Conservation (phyloP, 2,888 invertebrate genomes). For the Cataglyphis cursor region DNA sequence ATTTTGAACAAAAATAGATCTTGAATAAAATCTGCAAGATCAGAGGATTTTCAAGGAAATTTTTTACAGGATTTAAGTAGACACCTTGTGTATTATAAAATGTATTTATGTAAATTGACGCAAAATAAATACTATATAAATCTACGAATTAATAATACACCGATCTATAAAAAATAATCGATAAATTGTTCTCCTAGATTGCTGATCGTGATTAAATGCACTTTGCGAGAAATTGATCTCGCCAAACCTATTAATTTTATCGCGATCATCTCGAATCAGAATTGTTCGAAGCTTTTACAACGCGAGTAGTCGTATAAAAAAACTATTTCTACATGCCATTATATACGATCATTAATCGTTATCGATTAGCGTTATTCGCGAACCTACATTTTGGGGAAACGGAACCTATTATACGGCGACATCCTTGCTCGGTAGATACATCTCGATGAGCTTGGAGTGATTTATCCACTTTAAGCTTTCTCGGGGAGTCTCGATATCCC, state of each 20-base stretch:
- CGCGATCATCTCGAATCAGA: background rate
- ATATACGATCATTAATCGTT: slow-evolving; percentile 6
- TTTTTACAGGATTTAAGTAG: too few relatives aligned
- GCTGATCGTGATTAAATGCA: background rate
- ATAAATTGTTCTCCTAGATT: background rate
- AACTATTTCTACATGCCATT: slow-evolving; percentile 21
- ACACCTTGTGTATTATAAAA: background rate
- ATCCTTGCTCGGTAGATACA: background rate
- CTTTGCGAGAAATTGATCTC: slow-evolving; percentile 3
- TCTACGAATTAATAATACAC: background rate
- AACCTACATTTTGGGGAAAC: slow-evolving; percentile 29
- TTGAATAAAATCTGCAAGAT: too few relatives aligned
- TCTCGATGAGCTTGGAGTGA: slow-evolving; percentile 26
- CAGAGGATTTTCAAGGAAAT: too few relatives aligned
- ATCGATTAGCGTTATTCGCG: slow-evolving; percentile 22
- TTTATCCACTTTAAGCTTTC: slow-evolving; percentile 45
- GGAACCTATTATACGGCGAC: slow-evolving; percentile 1
- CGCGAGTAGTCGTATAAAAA: background rate
- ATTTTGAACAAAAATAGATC: too few relatives aligned
- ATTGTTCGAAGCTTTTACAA: background rate
- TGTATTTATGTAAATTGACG: background rate
- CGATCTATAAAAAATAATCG: background rate
- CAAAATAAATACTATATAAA: background rate
- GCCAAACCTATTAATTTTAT: slow-evolving; percentile 7
- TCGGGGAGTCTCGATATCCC: slow-evolving; percentile 44